Evolutionary conservation across 2,113 vertebrate species (phyloP).

Genomic region (Dicentrarchus labrax): DNA sequence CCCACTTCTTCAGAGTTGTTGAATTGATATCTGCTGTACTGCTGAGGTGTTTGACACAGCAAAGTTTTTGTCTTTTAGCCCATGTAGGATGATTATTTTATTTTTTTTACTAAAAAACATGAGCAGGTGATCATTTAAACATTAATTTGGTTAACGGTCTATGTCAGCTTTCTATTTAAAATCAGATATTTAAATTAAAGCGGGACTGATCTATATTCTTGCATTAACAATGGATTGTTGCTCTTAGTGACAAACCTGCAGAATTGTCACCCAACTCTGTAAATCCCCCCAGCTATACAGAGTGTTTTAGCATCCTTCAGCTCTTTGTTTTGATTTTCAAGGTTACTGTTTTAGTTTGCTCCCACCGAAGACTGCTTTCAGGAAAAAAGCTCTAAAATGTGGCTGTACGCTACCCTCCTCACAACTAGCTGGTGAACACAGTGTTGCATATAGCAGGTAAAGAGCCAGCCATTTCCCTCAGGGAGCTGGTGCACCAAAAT

Average conservation of each 20-base stretch:
- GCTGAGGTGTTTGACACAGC: background rate
- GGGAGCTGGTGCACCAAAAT: no score
- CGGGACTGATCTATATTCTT: background rate
- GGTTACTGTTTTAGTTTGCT: background rate
- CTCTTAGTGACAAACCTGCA: background rate
- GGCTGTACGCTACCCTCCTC: background rate
- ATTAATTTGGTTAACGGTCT: background rate
- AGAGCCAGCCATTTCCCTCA: background rate
- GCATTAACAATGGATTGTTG: background rate
- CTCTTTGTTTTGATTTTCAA: background rate
- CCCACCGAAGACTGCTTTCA: no score
- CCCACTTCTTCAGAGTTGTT: conserved; percentile 6
- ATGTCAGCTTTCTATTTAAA: background rate
- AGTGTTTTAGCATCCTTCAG: background rate
- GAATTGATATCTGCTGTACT: conserved; percentile 18
- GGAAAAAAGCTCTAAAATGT: background rate
- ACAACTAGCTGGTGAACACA: background rate
- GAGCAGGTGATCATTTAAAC: background rate
- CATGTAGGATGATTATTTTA: background rate
- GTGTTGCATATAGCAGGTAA: background rate
- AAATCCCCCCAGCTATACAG: background rate
- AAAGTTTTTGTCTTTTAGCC: background rate
- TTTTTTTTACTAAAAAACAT: no score
- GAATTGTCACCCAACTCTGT: background rate
- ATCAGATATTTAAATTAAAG: background rate